Base-by-base conservation (phyloP, 2,888 invertebrate genomes). In the Trachelus tabidus region DNA sequence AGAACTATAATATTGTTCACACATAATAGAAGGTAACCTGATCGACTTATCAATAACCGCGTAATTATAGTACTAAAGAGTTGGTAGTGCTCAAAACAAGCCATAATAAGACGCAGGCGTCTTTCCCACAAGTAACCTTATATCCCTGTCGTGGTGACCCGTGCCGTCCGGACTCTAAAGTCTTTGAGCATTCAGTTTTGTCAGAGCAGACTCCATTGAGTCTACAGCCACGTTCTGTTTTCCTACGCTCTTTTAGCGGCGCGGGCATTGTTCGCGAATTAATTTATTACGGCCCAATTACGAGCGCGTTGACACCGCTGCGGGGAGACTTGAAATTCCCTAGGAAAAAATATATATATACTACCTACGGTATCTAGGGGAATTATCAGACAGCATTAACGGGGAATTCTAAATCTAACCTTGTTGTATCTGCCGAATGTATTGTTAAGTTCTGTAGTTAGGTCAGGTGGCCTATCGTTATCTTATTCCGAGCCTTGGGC, bases 31-130 rank as follows among this genome's bases (percentile, higher is more conserved):
- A 56, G 23, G 90, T 91, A 91, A 91, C 91, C 87, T 86, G 91
- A 91, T 91, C 91, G 88, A 91, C 91, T 91, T 91, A 91, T 91
- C 91, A 91, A 91, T 91, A 91, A 91, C 88, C 90, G 87, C 89
- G 90, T 91, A 91, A 91, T 91, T 91, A 91, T 89, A 89, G 89
- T 88, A 90, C 89, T 86, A 91, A 91, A 91, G 91, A 91, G 90
- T 91, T 91, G 90, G 87, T 88, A 86, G 89, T 85, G 89, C 90
- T 89, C 90, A 91, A 91, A 91, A 91, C 91, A 91, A 91, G 90
- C 90, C 90, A 90, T 90, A 91, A 91, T 91, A 91, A 91, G 88
- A 89, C 89, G 90, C 86, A 87, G 89, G 90, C 90, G 88, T 90
- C 89, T 91, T 91, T 91, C 91, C 91, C 91, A 91, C 90, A 91